phyloP scores from a whole-genome alignment of 2,113 vertebrate genomes.

The Ailurus styani region DNA sequence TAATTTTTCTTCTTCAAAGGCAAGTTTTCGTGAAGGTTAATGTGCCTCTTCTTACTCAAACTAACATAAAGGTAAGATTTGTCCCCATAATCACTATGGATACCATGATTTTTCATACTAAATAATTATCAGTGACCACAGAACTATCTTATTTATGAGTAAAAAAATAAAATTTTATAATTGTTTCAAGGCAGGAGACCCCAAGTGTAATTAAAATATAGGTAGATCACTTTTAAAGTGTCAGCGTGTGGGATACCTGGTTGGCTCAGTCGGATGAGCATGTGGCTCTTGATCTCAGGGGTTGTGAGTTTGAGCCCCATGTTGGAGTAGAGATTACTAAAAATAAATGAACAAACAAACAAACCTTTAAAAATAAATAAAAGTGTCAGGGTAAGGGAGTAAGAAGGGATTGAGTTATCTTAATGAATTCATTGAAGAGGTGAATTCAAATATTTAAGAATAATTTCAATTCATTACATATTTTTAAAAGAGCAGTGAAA shows the following conservation, averaged over 20 bases:
- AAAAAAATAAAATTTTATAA: neutral
- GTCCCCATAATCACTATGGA: neutral
- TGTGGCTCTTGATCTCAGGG: neutral
- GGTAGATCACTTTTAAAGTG: neutral
- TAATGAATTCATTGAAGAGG: conserved; percentile 8
- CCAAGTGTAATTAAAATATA: conserved; percentile 17
- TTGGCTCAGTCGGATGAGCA: neutral
- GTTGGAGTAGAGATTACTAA: neutral
- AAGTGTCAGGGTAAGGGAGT: neutral
- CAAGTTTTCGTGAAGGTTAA: conserved; percentile 8
- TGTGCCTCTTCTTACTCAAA: neutral
- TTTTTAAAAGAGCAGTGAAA: neutral
- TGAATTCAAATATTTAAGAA: conserved; percentile 4
- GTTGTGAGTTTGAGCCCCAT: neutral
- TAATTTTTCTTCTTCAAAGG: conserved; percentile 21
- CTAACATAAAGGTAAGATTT: conserved; percentile 10
- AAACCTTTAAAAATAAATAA: neutral
- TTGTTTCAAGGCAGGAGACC: neutral
- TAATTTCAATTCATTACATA: neutral
- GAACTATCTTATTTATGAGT: neutral
- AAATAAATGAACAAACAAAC: neutral
- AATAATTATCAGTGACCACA: neutral
- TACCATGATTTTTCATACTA: neutral
- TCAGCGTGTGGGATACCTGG: neutral
- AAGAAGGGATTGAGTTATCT: neutral